phyloP scores from a whole-genome alignment of 1,140 invertebrate genomes.

The Listronotus bonariensis region DNA sequence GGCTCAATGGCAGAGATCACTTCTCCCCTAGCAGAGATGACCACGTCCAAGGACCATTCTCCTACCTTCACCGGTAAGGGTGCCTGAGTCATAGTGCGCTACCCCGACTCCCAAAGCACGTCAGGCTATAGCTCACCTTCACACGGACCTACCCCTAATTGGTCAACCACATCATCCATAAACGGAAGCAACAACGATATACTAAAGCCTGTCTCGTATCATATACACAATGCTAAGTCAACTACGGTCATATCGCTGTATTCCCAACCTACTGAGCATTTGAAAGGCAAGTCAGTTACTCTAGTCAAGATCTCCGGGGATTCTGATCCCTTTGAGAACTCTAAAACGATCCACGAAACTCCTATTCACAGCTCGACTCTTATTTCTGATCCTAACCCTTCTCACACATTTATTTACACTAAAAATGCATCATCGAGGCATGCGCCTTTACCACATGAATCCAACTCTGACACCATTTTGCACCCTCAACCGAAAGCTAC shows the following conservation, averaged over 20 bases:
- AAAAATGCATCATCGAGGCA: not conserved
- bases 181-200: conserved; percentile 52
- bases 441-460: not conserved
- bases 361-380: conserved; percentile 30
- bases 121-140: conserved; percentile 58
- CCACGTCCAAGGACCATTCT: conserved; percentile 1
- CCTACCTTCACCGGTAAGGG: conserved; percentile 47
- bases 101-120: conserved; percentile 55
- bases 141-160: conserved; percentile 49
- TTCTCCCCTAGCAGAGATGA: conserved; percentile 47
- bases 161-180: conserved; percentile 52
- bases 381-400: conserved; percentile 5
- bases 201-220: conserved; percentile 48
- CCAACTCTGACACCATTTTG: not conserved
- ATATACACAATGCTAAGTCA: conserved; percentile 53
- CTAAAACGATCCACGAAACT: conserved; percentile 22
- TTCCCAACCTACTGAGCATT: conserved; percentile 36
- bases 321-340: conserved; percentile 16
- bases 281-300: conserved; percentile 51
- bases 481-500: not conserved
- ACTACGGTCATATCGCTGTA: conserved; percentile 54
- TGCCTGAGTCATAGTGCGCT: conserved; percentile 47
- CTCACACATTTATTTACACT: not conserved
- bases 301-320: conserved; percentile 53
- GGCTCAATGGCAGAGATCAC: conserved; percentile 51